Conservation (phyloP, 2,888 invertebrate species). For the Polia nebulosa region DNA sequence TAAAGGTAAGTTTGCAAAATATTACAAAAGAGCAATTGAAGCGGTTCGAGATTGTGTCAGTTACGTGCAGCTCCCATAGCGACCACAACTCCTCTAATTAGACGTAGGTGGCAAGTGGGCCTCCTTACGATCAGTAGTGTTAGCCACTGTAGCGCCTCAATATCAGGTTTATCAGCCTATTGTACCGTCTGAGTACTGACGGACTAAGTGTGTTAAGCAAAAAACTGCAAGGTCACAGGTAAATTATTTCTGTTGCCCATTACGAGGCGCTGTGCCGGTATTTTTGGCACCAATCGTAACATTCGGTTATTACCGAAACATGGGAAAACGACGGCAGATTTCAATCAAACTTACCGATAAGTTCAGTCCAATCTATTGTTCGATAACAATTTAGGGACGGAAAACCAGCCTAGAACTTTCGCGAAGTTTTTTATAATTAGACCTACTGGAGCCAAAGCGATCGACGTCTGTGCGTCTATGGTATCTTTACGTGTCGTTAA, state of each 20-base stretch:
- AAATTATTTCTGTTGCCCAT: conserved; percentile 49
- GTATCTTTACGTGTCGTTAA: background rate
- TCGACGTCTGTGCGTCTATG: background rate
- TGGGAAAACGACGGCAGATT: conserved; percentile 11
- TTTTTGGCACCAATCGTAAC: conserved; percentile 35
- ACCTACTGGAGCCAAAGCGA: background rate
- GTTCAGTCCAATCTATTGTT: background rate
- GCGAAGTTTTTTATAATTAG: background rate
- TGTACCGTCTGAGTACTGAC: conserved; percentile 29
- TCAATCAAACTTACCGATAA: conserved; percentile 4
- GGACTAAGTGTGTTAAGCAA: conserved; percentile 33
- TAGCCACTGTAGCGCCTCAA: conserved; percentile 14
- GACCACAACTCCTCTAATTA: background rate
- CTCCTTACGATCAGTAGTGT: conserved; percentile 10
- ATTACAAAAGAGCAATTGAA: conserved; percentile 6
- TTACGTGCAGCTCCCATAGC: conserved; percentile 6
- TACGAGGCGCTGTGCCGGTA: conserved; percentile 29
- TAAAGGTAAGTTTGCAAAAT: background rate
- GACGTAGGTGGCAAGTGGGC: conserved; percentile 16
- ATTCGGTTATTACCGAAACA: conserved; percentile 23
- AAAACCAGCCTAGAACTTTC: background rate
- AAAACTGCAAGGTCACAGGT: conserved; percentile 54
- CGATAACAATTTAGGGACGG: background rate
- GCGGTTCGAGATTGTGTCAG: background rate
- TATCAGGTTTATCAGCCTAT: conserved; percentile 17